phyloP scores from a whole-genome alignment of 2,888 invertebrate genomes.

The Ochropacha duplaris region DNA sequence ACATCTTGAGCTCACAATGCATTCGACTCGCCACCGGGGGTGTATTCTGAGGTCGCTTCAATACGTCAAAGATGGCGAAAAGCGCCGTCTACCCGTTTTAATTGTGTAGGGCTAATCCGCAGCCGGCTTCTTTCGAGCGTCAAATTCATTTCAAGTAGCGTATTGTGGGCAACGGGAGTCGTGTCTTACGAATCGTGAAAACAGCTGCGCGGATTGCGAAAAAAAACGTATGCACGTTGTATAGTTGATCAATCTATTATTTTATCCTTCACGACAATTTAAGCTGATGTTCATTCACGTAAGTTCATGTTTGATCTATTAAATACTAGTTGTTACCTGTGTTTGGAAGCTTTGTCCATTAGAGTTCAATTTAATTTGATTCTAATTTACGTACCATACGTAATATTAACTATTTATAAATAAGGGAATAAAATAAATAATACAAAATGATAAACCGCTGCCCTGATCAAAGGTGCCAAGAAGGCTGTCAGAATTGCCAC shows the following conservation, averaged over 20 bases:
- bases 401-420: too few relatives aligned
- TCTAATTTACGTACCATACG: too few relatives aligned
- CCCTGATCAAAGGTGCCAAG: too few relatives aligned
- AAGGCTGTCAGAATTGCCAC: too few relatives aligned
- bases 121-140: slow-evolving; percentile 57
- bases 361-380: too few relatives aligned
- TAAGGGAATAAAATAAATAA: too few relatives aligned
- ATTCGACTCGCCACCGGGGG: slow-evolving; percentile 40
- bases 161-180: slow-evolving; percentile 44
- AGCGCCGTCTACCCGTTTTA: slow-evolving; percentile 55
- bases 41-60: slow-evolving; percentile 39
- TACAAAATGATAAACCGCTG: too few relatives aligned
- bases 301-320: too few relatives aligned
- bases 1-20: slow-evolving; percentile 51
- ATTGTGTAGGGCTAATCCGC: slow-evolving; percentile 66
- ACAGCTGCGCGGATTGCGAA: slow-evolving; percentile 45
- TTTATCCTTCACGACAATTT: neutral
- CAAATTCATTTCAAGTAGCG: slow-evolving; percentile 69
- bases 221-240: slow-evolving; percentile 14
- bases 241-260: neutral
- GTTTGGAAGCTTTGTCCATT: too few relatives aligned
- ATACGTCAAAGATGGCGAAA: slow-evolving; percentile 39
- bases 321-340: too few relatives aligned
- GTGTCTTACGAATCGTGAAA: slow-evolving; percentile 32
- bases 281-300: too few relatives aligned